These are phyloP conservation scores for Aldabrachelys gigantea DNA, from an alignment of 2,113 vertebrate genomes.

Conservation along the genomic window DNA sequence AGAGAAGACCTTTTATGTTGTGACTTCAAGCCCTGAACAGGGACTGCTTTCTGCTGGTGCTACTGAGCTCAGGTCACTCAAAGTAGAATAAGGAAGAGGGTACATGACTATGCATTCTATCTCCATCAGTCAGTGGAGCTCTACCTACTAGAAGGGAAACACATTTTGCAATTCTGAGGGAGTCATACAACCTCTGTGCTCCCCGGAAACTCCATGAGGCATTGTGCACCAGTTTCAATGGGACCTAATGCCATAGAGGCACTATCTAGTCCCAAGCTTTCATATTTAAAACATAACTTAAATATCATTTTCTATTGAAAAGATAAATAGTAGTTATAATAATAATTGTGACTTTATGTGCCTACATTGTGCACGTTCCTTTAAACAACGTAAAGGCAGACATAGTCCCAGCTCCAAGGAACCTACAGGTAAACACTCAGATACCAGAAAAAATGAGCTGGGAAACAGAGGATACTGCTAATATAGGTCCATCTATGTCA, in stretches of 20 bases:
- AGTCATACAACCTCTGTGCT: not conserved
- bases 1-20: not conserved
- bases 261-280: not conserved
- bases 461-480: not conserved
- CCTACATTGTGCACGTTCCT: not conserved
- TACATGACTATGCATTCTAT: not conserved
- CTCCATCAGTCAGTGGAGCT: not conserved
- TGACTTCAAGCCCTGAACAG: not conserved
- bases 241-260: not conserved
- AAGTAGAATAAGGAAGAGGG: accelerated
- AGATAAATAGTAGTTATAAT: not conserved
- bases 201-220: not conserved
- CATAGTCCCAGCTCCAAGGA: not conserved
- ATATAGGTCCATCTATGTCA: not conserved
- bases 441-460: not conserved
- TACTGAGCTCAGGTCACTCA: not conserved
- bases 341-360: not conserved
- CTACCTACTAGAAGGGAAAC: not conserved
- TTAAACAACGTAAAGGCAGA: not conserved
- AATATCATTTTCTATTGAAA: not conserved
- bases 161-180: not conserved
- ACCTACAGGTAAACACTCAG: not conserved
- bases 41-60: not conserved
- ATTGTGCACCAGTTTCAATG: not conserved
- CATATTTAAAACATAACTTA: not conserved